phyloP scores from a whole-genome alignment of 2,113 vertebrate genomes.

The Notarius lentiginosus region DNA sequence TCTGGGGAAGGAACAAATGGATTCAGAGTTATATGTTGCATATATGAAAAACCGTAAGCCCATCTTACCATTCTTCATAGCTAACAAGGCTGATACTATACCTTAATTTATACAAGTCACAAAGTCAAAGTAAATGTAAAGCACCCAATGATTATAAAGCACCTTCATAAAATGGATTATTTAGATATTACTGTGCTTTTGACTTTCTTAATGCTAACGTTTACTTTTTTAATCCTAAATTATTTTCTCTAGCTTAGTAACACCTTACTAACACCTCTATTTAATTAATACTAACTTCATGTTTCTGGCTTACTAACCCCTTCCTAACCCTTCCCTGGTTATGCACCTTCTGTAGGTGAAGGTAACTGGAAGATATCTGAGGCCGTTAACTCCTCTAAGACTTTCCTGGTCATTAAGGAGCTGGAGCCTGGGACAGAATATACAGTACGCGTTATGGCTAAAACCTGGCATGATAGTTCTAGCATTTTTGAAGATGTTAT shows the following conservation, averaged over 20 bases:
- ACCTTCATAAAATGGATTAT: neutral
- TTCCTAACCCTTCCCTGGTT: conserved; percentile 57
- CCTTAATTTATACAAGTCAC: neutral
- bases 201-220: neutral
- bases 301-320: conserved; percentile 50
- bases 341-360: conserved; percentile 83
- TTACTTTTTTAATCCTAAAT: neutral
- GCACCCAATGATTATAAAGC: neutral
- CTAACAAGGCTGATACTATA: neutral
- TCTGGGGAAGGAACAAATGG: conserved; percentile 59
- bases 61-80: conserved; percentile 36
- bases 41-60: conserved; percentile 69
- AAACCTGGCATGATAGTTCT: conserved; percentile 85
- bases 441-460: conserved; percentile 83
- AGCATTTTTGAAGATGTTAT: conserved; percentile 93
- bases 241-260: neutral
- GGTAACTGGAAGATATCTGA: conserved; percentile 81
- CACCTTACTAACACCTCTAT: neutral
- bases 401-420: conserved; percentile 80
- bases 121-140: neutral
- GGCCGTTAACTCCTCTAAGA: conserved; percentile 81
- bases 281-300: conserved; percentile 19
- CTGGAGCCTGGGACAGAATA: conserved; percentile 83
- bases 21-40: conserved; percentile 66
- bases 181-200: neutral